phyloP scores from a whole-genome alignment of 1,140 invertebrate species.

The Saccostrea cuccullata region DNA sequence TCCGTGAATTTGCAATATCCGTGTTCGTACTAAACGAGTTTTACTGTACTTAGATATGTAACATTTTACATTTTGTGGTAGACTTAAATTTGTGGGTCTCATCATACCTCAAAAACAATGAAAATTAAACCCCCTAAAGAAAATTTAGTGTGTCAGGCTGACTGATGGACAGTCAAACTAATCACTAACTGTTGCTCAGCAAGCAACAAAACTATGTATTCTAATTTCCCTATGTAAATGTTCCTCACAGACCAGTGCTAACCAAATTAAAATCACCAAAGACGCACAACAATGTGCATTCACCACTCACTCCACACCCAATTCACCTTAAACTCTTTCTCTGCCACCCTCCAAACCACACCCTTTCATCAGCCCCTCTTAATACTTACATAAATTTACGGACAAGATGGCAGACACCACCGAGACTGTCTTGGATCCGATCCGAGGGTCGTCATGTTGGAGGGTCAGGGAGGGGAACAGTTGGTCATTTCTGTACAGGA shows the following conservation, averaged over 20 bases:
- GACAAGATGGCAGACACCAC: conserved; percentile 68
- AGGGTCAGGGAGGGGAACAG: conserved; percentile 71
- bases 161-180: too few relatives aligned
- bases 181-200: too few relatives aligned
- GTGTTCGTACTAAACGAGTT: too few relatives aligned
- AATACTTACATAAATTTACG: conserved; percentile 68
- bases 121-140: too few relatives aligned
- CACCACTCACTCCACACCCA: neutral
- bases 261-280: neutral
- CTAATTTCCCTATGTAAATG: neutral
- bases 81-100: too few relatives aligned
- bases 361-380: neutral
- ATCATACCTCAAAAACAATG: too few relatives aligned
- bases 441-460: conserved; percentile 60
- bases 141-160: too few relatives aligned
- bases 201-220: too few relatives aligned
- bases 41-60: too few relatives aligned
- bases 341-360: neutral
- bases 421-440: conserved; percentile 60
- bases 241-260: neutral
- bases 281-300: neutral
- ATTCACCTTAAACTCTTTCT: neutral
- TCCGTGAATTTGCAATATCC: too few relatives aligned
- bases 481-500: conserved; percentile 70
- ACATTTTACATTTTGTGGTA: too few relatives aligned